A percentile compares a stretch with the other conserved stretches of the same genome.
Conservation (phyloP, 2,113 vertebrate genomes). For the Sinocyclocheilus maitianheensis region DNA sequence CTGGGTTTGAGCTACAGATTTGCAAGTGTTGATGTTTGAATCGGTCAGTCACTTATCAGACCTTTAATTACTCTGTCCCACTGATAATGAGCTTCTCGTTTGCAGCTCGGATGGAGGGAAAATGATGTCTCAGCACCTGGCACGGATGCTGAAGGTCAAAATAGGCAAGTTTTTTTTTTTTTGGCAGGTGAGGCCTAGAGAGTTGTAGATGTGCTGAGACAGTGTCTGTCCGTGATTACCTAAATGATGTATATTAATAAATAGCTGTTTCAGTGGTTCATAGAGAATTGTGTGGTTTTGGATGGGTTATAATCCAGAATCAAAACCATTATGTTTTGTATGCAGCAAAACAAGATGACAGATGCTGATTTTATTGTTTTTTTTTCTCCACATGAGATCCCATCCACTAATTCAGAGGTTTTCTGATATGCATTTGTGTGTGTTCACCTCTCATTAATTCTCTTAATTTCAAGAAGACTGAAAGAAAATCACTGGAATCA, state of each 20-base stretch:
- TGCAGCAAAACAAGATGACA: background rate
- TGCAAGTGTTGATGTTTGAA: slow-evolving; percentile 19
- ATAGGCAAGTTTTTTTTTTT: background rate
- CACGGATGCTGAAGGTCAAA: slow-evolving; percentile 18
- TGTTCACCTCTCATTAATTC: slow-evolving; percentile 2
- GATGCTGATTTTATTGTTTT: background rate
- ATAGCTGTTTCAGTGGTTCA: background rate
- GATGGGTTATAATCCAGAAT: background rate
- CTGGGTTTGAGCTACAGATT: slow-evolving; percentile 21
- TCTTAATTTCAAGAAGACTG: background rate
- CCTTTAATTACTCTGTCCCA: slow-evolving; percentile 1
- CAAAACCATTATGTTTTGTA: background rate
- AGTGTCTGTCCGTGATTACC: background rate
- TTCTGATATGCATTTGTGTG: background rate
- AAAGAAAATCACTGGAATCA: slow-evolving; percentile 26
- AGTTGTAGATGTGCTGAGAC: background rate
- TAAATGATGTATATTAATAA: slow-evolving; percentile 16
- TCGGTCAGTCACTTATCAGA: slow-evolving; percentile 7
- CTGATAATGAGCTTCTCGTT: slow-evolving; percentile 32
- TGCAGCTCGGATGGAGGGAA: background rate
- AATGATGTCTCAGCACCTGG: slow-evolving; percentile 26
- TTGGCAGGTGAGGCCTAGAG: slow-evolving; percentile 15
- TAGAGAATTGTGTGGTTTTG: background rate
- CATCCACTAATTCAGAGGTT: background rate
- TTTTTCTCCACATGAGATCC: background rate